Base-by-base conservation (phyloP, 2,888 invertebrate species). In the Andrena dorsata region DNA sequence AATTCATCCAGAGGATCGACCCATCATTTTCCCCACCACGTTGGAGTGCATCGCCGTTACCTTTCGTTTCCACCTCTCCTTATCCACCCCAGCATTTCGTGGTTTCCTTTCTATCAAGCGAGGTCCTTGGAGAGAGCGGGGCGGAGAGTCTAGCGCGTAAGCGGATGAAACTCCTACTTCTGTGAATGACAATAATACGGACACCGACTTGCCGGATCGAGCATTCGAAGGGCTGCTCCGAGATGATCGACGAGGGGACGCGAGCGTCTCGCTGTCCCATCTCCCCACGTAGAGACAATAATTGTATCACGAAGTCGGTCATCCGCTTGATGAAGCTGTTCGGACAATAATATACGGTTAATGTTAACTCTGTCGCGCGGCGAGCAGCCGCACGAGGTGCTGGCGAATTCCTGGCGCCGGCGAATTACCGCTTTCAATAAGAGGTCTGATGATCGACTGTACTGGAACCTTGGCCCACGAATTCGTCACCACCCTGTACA, bases 181-280 rank as follows among this genome's bases (percentile, higher is more conserved):
- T 91, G 92, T 91, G 90, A 89, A 89, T 86, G 92, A 92, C 92
- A 92, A 92, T 92, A 92, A 92, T 90, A 87, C 8, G 75, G 83
- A 83, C 81, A 87, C 83, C 77, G 81, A 88, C 82, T 86, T 86
- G 75, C 70, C 49, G 84, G 83, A 77, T 77, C 30, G 69, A 58
- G 75, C 53, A 63, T 77, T 72, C 53, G 49, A 35, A 28, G 86
- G 85, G 84, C 86, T 90, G 88, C 89, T 89, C 85, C 84, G 77
- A 61, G 80, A 80, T 28, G 86, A 76, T 56, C 53, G 30, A 28
- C 26, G 4, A 23, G 10, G 47, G 47, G 6, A 5, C 26, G 10
- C 35, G 32, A 58, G 28, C 30, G 8, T 23, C 20, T 35, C 26
- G 60, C 26, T 65, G 77, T 53, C 71, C 79, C 53, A n/a, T n/a